Evolutionary conservation across 2,113 vertebrate species (phyloP).

Genomic region (Strix aluco): DNA sequence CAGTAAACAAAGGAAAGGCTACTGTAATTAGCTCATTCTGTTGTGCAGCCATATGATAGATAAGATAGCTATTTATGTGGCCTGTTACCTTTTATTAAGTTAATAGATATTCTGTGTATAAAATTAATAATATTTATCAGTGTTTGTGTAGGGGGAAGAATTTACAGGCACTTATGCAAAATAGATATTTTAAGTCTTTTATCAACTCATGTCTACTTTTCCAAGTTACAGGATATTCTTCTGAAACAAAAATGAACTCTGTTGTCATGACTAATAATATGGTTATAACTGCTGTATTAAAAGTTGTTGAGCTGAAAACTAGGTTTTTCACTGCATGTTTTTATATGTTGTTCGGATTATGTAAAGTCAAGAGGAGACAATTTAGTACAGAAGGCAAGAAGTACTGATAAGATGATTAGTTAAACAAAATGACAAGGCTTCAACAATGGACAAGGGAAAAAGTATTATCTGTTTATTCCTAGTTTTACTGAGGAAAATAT

Average conservation of each 20-base stretch:
- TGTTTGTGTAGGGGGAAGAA: background rate
- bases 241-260: background rate
- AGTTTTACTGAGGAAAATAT: background rate
- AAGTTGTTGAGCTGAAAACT: background rate
- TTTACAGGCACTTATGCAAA: background rate
- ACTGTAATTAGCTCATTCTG: background rate
- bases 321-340: background rate
- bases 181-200: background rate
- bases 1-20: background rate
- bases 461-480: background rate
- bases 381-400: background rate
- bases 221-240: background rate
- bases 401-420: background rate
- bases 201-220: background rate
- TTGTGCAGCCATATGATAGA: background rate
- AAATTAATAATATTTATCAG: background rate
- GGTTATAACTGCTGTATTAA: background rate
- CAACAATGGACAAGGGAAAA: background rate
- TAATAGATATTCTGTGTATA: background rate
- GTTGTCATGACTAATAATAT: background rate
- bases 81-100: background rate
- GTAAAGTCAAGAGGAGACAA: background rate
- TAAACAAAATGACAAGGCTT: background rate
- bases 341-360: background rate
- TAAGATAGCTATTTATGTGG: background rate